Evolutionary conservation across 37 sponge, comb jelly and placozoan genomes (phyloP).

Genomic region (Amphimedon queenslandica): DNA sequence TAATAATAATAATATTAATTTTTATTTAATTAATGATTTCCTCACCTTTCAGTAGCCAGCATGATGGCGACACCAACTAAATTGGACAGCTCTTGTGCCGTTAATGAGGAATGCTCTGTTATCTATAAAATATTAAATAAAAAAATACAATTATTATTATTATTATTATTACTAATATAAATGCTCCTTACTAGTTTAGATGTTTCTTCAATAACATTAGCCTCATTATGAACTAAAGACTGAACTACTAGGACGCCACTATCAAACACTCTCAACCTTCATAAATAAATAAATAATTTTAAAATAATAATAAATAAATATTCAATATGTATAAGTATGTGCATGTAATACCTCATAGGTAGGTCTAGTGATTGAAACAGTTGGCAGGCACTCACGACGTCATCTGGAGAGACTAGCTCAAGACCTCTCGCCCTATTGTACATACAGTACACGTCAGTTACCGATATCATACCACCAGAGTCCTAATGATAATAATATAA

Average conservation of each 20-base stretch:
- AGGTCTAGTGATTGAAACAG: constrained; percentile 67
- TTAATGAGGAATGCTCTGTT: constrained; percentile 44
- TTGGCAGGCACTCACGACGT: constrained; percentile 87
- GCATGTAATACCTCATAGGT: constrained; percentile 75
- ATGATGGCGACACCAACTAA: constrained; percentile 57
- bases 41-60: constrained; percentile 84
- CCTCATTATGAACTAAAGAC: constrained; percentile 69
- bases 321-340: background rate
- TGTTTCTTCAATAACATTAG: constrained; percentile 48
- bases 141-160: background rate
- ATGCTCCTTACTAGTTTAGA: constrained; percentile 31
- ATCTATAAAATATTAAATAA: too few species aligned
- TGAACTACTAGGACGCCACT: constrained; percentile 89
- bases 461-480: constrained; percentile 83
- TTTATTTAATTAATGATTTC: too few species aligned
- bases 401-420: constrained; percentile 98
- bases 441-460: constrained; percentile 95
- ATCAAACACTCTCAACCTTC: constrained; percentile 78
- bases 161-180: background rate
- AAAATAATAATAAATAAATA: background rate
- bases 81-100: constrained; percentile 75
- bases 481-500: constrained; percentile 56
- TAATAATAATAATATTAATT: background rate
- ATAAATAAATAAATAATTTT: background rate
- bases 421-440: constrained; percentile 96